Percentiles rank a stretch among this genome's conserved stretches.
These are phyloP conservation scores for Pemphigus obesinymphae DNA, from an alignment of 1,140 invertebrate genomes.

Conservation along the genomic window DNA sequence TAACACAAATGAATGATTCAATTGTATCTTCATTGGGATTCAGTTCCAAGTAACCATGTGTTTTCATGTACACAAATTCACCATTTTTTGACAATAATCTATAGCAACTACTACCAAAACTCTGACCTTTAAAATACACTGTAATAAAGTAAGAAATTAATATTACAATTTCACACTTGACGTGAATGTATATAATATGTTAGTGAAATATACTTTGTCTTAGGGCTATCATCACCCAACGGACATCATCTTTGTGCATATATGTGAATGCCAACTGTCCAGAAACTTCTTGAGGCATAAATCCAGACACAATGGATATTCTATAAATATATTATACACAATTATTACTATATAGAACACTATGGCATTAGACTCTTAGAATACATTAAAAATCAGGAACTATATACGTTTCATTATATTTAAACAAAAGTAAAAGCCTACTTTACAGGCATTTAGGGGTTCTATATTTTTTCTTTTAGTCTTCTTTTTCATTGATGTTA, in stretches of 20 bases:
- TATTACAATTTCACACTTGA: neutral
- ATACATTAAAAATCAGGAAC: too few species aligned
- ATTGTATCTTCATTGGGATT: conserved; percentile 65
- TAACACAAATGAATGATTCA: conserved; percentile 77
- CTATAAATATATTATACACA: conserved; percentile 50
- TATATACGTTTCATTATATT: too few species aligned
- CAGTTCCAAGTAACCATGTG: conserved; percentile 71
- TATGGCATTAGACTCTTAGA: too few species aligned
- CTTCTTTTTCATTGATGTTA: too few species aligned
- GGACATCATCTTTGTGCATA: conserved; percentile 79
- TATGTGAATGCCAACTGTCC: conserved; percentile 77
- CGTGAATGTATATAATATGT: neutral
- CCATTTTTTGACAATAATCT: conserved; percentile 71
- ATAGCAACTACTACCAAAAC: conserved; percentile 72
- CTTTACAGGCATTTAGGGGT: too few species aligned
- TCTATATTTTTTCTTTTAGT: too few species aligned
- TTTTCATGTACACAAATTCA: conserved; percentile 72
- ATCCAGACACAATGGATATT: conserved; percentile 77
- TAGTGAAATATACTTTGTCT: conserved; percentile 62
- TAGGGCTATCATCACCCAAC: conserved; percentile 75
- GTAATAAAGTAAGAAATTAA: neutral
- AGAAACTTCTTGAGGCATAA: conserved; percentile 75
- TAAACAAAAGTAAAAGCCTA: too few species aligned
- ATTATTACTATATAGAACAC: neutral
- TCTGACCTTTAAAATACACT: conserved; percentile 33